phyloP scores from a whole-genome alignment of 2,888 invertebrate genomes.

The Eurytoma californica region DNA sequence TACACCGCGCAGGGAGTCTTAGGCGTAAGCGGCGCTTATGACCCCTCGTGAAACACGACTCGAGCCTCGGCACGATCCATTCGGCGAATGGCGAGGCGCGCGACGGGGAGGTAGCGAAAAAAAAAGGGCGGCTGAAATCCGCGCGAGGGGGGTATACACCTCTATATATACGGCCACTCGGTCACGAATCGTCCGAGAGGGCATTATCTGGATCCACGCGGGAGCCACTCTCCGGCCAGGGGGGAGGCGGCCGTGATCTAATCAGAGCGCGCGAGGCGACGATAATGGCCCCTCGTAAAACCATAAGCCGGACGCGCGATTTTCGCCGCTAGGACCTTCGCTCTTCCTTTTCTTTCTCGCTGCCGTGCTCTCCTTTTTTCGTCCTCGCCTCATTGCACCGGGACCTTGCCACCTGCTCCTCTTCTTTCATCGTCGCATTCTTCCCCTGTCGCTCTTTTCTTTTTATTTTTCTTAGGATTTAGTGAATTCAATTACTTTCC shows the following conservation, averaged over 20 bases:
- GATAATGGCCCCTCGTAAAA: constrained; percentile 62
- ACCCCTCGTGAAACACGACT: constrained; percentile 48
- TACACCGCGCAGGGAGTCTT: neutral
- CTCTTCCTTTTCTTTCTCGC: neutral
- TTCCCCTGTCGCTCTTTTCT: too few relatives aligned
- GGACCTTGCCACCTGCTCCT: neutral
- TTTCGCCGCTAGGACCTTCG: constrained; percentile 27
- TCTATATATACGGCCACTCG: neutral
- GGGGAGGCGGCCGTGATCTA: constrained; percentile 58
- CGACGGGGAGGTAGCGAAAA: constrained; percentile 6
- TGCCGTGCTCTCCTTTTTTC: neutral
- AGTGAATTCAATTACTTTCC: too few relatives aligned
- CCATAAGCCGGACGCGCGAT: constrained; percentile 51
- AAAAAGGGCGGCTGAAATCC: constrained; percentile 3
- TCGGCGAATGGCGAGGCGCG: constrained; percentile 19
- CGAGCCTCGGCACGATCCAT: constrained; percentile 26
- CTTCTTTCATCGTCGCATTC: too few relatives aligned
- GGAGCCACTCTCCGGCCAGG: constrained; percentile 11
- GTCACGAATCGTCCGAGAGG: constrained; percentile 40
- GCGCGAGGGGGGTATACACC: neutral
- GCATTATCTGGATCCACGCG: constrained; percentile 55
- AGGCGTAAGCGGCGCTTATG: constrained; percentile 30
- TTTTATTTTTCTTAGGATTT: too few relatives aligned
- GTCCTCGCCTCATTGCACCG: neutral
- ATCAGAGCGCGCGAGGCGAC: constrained; percentile 62